Evolutionary conservation across 2,888 invertebrate species (phyloP), one percentile per base, ranked within the genome.

Genomic region (Pammene fasciana): DNA sequence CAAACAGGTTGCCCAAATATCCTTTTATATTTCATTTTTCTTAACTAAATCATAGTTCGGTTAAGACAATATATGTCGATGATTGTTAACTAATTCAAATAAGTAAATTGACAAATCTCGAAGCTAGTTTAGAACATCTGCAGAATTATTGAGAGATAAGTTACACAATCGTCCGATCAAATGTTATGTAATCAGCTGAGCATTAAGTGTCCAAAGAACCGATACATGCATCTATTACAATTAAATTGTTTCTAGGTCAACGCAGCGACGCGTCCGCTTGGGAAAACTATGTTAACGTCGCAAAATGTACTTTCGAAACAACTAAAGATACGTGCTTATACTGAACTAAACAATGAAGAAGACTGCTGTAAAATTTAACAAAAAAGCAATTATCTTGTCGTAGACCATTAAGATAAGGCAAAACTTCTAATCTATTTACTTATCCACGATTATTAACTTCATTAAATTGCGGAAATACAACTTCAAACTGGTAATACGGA

Each of bases 221-320:
- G 59, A 70, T 65, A 60, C 46, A 65, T 65, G 65, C 54, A 54
- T 70, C 54, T 65, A 34, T 65, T 65, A 65, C 65, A 70, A 70
- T 70, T 70, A 60, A 70, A 60, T 65, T 65, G 54, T 65, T 65
- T 70, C 41, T 70, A 60, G 70, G 70, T 70, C 65, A 68, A 18
- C 43, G 34, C 45, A 46, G 13, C 36, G 52, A 70, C 11, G 56
- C 9, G 16, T 46, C 41, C 55, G 64, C 65, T 57, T 46, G 70
- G 59, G 41, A 60, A 65, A 65, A 60, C 26, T 50, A 50, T 54
- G 65, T 59, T 70, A 54, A 55, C 48, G 41, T 55, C 38, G 57
- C 68, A 43, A 57, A 62, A 64, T 41, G 41, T 46, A 50, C 16
- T 64, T 36, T n/a, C 45, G 46, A 38, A 48, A 54, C 38, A 45